These are phyloP conservation scores for Musca domestica DNA, from an alignment of 1,140 invertebrate species.

Conservation along the genomic window DNA sequence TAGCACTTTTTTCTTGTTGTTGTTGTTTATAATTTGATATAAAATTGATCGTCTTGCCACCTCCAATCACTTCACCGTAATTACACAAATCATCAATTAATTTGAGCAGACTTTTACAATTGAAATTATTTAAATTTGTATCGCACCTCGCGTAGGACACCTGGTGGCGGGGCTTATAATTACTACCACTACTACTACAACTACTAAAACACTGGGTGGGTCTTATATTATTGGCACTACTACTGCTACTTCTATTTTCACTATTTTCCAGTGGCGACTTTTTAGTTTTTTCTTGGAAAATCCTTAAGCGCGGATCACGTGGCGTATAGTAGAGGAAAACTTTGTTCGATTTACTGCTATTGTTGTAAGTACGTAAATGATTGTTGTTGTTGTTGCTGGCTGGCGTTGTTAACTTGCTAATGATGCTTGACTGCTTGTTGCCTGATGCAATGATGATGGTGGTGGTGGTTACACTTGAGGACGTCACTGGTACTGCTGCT, in stretches of 20 bases:
- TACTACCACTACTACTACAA: too few relatives aligned
- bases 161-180: too few relatives aligned
- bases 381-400: constrained; percentile 36
- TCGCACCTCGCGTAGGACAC: too few relatives aligned
- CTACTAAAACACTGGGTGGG: too few relatives aligned
- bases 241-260: not conserved
- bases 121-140: not conserved
- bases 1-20: not conserved
- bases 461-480: not conserved
- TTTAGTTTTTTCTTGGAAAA: constrained; percentile 28
- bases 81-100: constrained; percentile 51
- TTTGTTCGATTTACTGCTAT: constrained; percentile 52
- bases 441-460: not conserved
- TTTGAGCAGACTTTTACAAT: constrained; percentile 42
- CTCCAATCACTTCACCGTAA: constrained; percentile 51
- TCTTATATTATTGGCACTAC: too few relatives aligned
- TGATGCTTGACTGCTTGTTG: not conserved
- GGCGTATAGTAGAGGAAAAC: constrained; percentile 50
- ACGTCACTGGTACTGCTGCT: constrained; percentile 12
- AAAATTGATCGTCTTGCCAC: constrained; percentile 11
- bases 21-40: not conserved
- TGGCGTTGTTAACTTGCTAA: not conserved
- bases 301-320: constrained; percentile 51
- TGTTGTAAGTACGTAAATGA: constrained; percentile 51
- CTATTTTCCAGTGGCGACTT: not conserved